Evolutionary conservation across 2,797 vertebrate genomes (phyloP).

Genomic region (Siniperca obscura): DNA sequence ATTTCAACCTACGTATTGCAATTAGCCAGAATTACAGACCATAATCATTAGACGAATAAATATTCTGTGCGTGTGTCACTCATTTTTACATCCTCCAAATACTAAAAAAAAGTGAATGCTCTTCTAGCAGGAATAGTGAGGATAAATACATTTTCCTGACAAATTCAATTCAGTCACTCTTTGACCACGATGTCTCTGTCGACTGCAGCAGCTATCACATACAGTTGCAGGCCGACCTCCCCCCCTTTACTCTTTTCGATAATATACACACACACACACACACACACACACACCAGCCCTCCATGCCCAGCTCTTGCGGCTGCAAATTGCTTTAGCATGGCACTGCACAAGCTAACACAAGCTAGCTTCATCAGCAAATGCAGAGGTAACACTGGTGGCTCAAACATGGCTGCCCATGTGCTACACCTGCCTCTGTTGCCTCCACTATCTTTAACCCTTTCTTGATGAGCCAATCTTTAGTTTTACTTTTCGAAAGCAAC

Average conservation of each 20-base stretch:
- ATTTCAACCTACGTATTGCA: not conserved
- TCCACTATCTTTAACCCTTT: constrained; percentile 48
- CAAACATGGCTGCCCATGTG: constrained; percentile 72
- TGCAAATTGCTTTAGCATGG: constrained; percentile 44
- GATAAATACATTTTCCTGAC: constrained; percentile 44
- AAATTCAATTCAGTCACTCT: constrained; percentile 49
- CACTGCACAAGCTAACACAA: constrained; percentile 52
- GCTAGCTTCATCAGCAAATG: constrained; percentile 46
- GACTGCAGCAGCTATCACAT: constrained; percentile 48
- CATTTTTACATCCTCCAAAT: constrained; percentile 25
- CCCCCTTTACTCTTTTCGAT: constrained; percentile 16
- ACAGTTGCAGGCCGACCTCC: constrained; percentile 26
- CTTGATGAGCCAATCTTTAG: constrained; percentile 3
- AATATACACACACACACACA: constrained; percentile 22
- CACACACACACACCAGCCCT: constrained; percentile 19
- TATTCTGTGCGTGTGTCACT: constrained; percentile 22
- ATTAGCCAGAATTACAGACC: constrained; percentile 25
- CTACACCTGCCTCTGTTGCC: constrained; percentile 50
- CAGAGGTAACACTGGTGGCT: constrained; percentile 38
- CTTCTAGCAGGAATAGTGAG: constrained; percentile 1
- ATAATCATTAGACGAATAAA: constrained; percentile 9
- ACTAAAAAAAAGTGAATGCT: not conserved
- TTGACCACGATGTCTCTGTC: constrained; percentile 53
- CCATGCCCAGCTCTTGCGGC: constrained; percentile 32
- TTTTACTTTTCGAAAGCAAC: constrained; percentile 9